Evolutionary conservation across 2,797 vertebrate species (phyloP), one percentile per base, ranked within the genome.

Genomic region (Mionectes olivaceus): DNA sequence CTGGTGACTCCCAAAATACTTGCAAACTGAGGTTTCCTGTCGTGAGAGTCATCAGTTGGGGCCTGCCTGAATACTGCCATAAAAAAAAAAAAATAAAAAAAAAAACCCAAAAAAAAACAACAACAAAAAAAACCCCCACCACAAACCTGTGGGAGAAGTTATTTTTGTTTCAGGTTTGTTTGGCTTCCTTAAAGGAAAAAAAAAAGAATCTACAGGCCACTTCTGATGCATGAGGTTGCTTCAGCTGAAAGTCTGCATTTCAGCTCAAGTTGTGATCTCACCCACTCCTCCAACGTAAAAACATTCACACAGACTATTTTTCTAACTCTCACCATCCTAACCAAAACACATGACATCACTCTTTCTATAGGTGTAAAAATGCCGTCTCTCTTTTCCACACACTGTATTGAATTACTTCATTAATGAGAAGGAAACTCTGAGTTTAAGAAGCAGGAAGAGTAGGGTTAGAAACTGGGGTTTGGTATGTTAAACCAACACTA

Each of bases 341-440:
- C 67, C 85, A 96, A 96, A 97, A 96, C 68, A 96, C 13, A n/a
- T 96, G 91, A 96, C 95, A 93, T 96, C 94, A 96, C 35, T 73
- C 67, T 32, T 90, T 76, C 89, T 95, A 71, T 84, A 95, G 87
- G 90, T 91, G 87, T 84, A 82, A 96, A 94, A 96, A 83, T n/a
- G 70, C 55, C 8, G 2, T 59, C 69, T 87, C 67, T 77, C 56
- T 88, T 93, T 87, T 89, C 67, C 85, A 92, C 76, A 89, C 84
- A 88, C 85, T 44, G 21, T 67, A 95, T 82, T 91, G 82, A 89
- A 90, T 97, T 93, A 94, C 93, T 94, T 94, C 70, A 93, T 89
- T 91, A 97, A 90, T 70, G 41, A 93, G 57, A 75, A 92, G 59
- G 41, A 89, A 95, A 79, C 13, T n/a, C 69, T 4, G 27, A 93